Base-by-base conservation (phyloP, 2,888 invertebrate species). In the Lampropteryx suffumata region DNA sequence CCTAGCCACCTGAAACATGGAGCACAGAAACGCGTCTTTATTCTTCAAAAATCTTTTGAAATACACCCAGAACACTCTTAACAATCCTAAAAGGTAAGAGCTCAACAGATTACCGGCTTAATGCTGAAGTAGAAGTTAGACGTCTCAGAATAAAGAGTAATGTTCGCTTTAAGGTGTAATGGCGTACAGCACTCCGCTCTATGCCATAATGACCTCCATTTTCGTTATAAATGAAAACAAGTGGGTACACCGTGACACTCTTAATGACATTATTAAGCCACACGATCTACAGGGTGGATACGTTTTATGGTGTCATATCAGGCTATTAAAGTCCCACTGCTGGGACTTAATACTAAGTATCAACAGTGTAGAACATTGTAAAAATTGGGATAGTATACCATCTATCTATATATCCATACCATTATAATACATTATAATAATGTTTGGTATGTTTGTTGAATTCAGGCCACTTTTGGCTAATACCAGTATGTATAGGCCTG, bases 111-210 rank as follows among this genome's bases (percentile, higher is more conserved):
- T 64, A 61, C 59, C 14, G 29, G 44, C 46, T 24, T 62, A 64
- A 64, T 64, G 61, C 51, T 50, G 54, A 66, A 63, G 64, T 63
- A 63, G 70, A 73, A 75, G 68, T 73, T 69, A 68, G 66, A 58
- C 60, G 65, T 67, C 66, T 65, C 56, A 64, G 73, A 78, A 78
- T 68, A 70, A 76, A 76, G 79, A 80, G 66, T 80, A 79, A 80
- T 80, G 79, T 62, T 59, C 70, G 67, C 65, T 74, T 72, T 71
- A 72, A 73, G 73, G 69, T 73, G 59, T 79, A 79, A 79, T 79
- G 75, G 77, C 63, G 62, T 73, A 79, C 79, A 79, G 66, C 79
- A 78, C 78, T 82, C 73, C 72, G 80, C 82, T 80, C 79, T 83
- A 81, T 80, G 73, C 71, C 56, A 64, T 82, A 82, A 82, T 78